Base-by-base conservation (phyloP, 2,113 vertebrate species). In the Pholis gunnellus region DNA sequence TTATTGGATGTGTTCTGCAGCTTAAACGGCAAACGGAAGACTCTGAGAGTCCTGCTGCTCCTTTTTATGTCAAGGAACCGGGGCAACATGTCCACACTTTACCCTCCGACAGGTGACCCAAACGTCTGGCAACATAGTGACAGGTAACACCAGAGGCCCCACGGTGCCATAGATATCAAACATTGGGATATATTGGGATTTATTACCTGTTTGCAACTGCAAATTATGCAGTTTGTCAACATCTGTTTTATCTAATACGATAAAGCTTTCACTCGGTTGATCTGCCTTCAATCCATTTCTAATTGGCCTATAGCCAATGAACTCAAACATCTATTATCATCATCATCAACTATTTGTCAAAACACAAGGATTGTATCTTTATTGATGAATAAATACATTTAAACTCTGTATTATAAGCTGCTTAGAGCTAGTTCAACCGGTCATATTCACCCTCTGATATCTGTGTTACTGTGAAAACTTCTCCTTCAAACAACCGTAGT, bases 1-100 rank as follows among this genome's bases (percentile, higher is more conserved):
- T 86, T 82, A 73, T 74, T 75, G 88, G 84, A 85, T 74, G 83
- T 52, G 70, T 87, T 85, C 84, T 83, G 86, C 79, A 88, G 76
- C 81, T 87, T 81, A 83, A 89, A 87, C 69, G 73, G 69, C 57
- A 63, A 80, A 76, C 34, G 38, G 57, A 60, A 57, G 66, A 25
- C 52, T 64, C 20, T 2, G n/a, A 73, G 40, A 73, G 60, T 50
- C n/a, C 67, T 18, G 27, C 20, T 15, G 34, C 61, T 66, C 25
- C 1, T 50, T 83, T 83, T 6, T n/a, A 10, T 25, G 27, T 34
- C 2, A 36, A 9, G 44, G 5, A 61, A 81, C 42, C 36, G 2
- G 29, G 31, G 15, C 8, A 52, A 65, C 40, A 34, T 15, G 42
- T 63, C 27, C 60, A 15, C 34, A 22, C 69, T 57, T 82, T 25